Percentiles rank a stretch among this genome's conserved stretches.
phyloP scores from a whole-genome alignment of 2,888 invertebrate species.

The Eilema sororculum region DNA sequence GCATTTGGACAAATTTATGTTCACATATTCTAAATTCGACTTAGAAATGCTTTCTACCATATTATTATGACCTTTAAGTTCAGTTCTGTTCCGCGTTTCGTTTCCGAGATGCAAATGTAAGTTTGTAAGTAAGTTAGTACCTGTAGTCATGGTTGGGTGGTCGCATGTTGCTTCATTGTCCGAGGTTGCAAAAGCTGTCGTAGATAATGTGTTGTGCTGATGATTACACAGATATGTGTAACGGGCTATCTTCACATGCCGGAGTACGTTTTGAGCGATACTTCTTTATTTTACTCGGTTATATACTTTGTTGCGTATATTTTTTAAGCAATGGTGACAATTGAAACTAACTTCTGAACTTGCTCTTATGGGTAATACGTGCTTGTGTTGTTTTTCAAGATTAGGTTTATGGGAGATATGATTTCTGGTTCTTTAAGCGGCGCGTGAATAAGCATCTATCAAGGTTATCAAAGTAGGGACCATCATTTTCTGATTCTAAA shows the following conservation, averaged over 20 bases:
- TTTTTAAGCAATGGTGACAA: not conserved
- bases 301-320: not conserved
- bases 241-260: slow-evolving; percentile 75
- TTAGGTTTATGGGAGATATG: no score
- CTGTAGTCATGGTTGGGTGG: slow-evolving; percentile 76
- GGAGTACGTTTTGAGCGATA: slow-evolving; percentile 52
- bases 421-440: no score
- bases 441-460: no score
- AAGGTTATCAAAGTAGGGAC: no score
- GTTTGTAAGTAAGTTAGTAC: slow-evolving; percentile 66
- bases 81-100: slow-evolving; percentile 22
- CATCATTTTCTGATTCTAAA: no score
- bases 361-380: no score
- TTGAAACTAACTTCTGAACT: no score
- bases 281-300: slow-evolving; percentile 44
- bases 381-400: no score
- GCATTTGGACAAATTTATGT: slow-evolving; percentile 26
- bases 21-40: slow-evolving; percentile 28
- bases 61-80: slow-evolving; percentile 27
- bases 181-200: slow-evolving; percentile 81
- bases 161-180: slow-evolving; percentile 73
- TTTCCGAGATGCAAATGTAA: slow-evolving; percentile 43
- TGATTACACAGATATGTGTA: slow-evolving; percentile 77
- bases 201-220: slow-evolving; percentile 68
- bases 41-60: slow-evolving; percentile 32